These are phyloP conservation scores for Indri indri DNA, from an alignment of 2,113 vertebrate genomes.

Conservation along the genomic window DNA sequence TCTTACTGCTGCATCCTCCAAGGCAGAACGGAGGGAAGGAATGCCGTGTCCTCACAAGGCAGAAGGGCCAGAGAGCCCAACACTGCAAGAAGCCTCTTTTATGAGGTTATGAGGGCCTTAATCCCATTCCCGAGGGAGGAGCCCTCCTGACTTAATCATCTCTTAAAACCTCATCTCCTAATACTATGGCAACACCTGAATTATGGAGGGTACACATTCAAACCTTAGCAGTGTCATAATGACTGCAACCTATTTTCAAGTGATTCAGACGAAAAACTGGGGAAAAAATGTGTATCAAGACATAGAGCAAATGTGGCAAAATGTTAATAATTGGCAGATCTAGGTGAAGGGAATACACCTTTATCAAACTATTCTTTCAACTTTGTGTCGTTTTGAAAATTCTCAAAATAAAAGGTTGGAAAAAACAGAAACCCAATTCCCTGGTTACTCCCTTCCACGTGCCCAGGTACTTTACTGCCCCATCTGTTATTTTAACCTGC, in stretches of 20 bases:
- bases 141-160: neutral
- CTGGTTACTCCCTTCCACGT: too few relatives aligned
- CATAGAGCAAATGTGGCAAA: too few relatives aligned
- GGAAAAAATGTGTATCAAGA: too few relatives aligned
- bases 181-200: neutral
- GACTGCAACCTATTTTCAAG: neutral
- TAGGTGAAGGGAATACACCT: too few relatives aligned
- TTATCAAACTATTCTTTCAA: too few relatives aligned
- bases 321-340: too few relatives aligned
- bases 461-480: too few relatives aligned
- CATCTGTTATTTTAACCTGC: too few relatives aligned
- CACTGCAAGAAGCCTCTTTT: neutral
- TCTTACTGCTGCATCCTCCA: neutral
- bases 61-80: neutral
- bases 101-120: neutral
- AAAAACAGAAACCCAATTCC: too few relatives aligned
- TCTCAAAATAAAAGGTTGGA: too few relatives aligned
- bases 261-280: neutral
- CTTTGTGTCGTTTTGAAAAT: too few relatives aligned
- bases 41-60: neutral
- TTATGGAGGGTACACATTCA: neutral
- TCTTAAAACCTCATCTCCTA: neutral
- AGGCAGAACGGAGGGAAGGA: neutral
- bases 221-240: neutral
- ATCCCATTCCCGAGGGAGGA: neutral